A percentile compares a stretch with the other conserved stretches of the same genome.
Evolutionary conservation across 1,140 invertebrate genomes (phyloP).

Genomic region (Lordiphosa stackelbergi): DNA sequence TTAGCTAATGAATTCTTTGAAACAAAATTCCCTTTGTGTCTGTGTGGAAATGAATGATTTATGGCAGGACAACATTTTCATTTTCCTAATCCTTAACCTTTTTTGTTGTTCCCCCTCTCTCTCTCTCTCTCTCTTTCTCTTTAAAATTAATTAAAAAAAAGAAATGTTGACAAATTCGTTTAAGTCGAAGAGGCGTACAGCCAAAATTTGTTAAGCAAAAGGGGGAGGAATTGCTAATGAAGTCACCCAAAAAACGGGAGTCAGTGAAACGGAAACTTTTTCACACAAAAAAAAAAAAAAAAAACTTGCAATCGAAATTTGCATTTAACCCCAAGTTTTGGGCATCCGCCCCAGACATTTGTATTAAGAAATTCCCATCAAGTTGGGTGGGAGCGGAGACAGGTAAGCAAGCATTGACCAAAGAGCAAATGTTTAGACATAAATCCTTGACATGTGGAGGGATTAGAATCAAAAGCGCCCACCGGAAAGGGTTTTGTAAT

Average conservation of each 20-base stretch:
- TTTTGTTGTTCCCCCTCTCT: slow-evolving; percentile 38
- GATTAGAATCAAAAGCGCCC: slow-evolving; percentile 17
- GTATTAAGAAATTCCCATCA: slow-evolving; percentile 23
- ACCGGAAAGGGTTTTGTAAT: slow-evolving; percentile 15
- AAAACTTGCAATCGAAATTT: slow-evolving; percentile 32
- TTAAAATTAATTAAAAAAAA: slow-evolving; percentile 61
- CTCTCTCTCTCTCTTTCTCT: slow-evolving; percentile 21
- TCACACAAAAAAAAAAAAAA: slow-evolving; percentile 2
- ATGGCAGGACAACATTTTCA: slow-evolving; percentile 18
- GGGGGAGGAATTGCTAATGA: slow-evolving; percentile 43
- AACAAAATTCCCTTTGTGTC: too few species aligned
- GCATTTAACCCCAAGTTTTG: slow-evolving; percentile 36
- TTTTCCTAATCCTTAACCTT: slow-evolving; percentile 40
- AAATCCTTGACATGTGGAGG: slow-evolving; percentile 10
- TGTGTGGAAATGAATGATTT: slow-evolving; percentile 64
- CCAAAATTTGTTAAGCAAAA: slow-evolving; percentile 16
- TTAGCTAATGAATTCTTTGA: too few species aligned
- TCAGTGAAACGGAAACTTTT: slow-evolving; percentile 46
- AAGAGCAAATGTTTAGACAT: slow-evolving; percentile 37
- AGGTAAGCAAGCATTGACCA: slow-evolving; percentile 31
- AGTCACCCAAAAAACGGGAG: slow-evolving; percentile 27
- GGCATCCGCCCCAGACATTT: slow-evolving; percentile 26
- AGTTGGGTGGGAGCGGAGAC: slow-evolving; percentile 8
- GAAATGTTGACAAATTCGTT: slow-evolving; percentile 58
- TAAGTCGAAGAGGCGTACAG: slow-evolving; percentile 25